phyloP scores from a whole-genome alignment of 1,140 invertebrate species.

The Liolophura sinensis region DNA sequence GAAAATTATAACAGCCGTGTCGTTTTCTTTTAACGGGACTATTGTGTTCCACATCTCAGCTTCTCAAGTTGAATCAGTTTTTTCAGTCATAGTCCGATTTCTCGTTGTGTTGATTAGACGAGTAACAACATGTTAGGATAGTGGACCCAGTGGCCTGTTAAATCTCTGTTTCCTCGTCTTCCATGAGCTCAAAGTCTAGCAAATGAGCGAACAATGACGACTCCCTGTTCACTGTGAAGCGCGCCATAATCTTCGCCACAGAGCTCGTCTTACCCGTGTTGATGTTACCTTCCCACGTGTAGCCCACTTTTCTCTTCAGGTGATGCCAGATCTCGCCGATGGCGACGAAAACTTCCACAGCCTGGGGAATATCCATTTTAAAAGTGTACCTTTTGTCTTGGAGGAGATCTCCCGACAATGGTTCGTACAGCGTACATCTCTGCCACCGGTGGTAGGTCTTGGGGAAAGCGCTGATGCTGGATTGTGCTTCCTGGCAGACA shows the following conservation, averaged over 20 bases:
- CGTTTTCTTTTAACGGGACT: no score
- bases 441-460: conserved; percentile 54
- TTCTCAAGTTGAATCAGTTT: no score
- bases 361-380: conserved; percentile 47
- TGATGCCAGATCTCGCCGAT: conserved; percentile 49
- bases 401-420: conserved; percentile 50
- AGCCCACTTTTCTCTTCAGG: conserved; percentile 44
- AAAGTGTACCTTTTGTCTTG: conserved; percentile 47
- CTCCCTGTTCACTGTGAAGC: conserved; percentile 40
- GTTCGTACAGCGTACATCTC: conserved; percentile 51
- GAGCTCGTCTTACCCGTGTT: conserved; percentile 33
- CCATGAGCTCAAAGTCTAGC: conserved; percentile 45
- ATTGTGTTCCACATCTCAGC: no score
- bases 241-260: conserved; percentile 38
- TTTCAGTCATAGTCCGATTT: no score
- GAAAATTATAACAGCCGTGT: no score
- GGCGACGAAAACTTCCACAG: conserved; percentile 50
- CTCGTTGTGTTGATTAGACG: no score
- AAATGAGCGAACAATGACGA: conserved; percentile 44
- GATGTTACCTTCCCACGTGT: conserved; percentile 50
- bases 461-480: conserved; percentile 43
- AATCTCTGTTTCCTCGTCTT: conserved; percentile 51
- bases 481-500: conserved; percentile 51
- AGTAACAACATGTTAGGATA: no score
- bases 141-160: conserved; percentile 2